Base-by-base conservation (phyloP, 2,113 vertebrate genomes). In the Entosphenus tridentatus region DNA sequence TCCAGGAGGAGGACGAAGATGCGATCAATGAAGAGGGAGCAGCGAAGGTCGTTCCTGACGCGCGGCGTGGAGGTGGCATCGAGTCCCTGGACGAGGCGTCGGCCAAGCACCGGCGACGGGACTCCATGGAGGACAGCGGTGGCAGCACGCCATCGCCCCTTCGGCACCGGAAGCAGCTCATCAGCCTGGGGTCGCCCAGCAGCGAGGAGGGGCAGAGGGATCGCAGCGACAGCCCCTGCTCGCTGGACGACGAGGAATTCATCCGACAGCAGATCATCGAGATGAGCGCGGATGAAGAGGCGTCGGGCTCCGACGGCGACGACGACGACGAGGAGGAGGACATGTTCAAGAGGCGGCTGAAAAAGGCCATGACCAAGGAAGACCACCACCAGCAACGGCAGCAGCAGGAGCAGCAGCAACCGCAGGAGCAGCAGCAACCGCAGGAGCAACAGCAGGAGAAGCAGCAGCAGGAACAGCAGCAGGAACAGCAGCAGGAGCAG, bases 161-260 rank as follows among this genome's bases (percentile, higher is more conserved):
- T 21, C 77, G 81, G 5, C 83, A 80, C 57, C 83, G 81, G 70
- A 86, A 80, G 77, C 81, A 77, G 71, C 80, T 83, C 74, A 57
- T 83, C 3, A 85, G 78, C 57, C 72, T 81, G 69, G 76, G 82
- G 69, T 87, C 87, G 57, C 91, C 90, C 9, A 89, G 87, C 76
- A 95, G 87, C 72, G 89, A 92, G 58, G 88, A 96, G 1, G 39
- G 39, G 39, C 39, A 39, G 39, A 81, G 83, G 69, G 89, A 89
- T 79, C 77, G 73, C 67, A 80, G 81, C 18, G 86, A 89, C n/a
- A 95, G 87, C 69, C 86, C 84, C 12, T 81, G 83, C n/a, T 89
- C 85, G 3, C 80, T 81, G n/a, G 88, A 95, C 59, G 88, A 93
- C 56, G 89, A 95, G 77, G 91, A 91, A 57, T 89, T 89, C 68